Evolutionary conservation across 1,140 invertebrate genomes (phyloP), one percentile per base, ranked within the genome.

Genomic region (Habropoda laboriosa): DNA sequence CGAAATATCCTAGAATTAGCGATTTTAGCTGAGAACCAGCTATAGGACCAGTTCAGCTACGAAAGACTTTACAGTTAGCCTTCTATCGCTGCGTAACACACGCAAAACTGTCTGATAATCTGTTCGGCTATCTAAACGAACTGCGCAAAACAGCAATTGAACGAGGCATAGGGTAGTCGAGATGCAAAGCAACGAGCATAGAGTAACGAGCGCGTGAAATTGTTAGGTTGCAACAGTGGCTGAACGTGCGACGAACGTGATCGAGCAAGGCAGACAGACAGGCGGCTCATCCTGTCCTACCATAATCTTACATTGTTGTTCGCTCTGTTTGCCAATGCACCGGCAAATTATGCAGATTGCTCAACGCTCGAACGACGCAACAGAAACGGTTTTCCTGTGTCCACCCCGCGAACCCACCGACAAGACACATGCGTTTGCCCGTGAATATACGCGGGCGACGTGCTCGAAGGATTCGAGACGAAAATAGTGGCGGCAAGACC

Each of bases 301-400:
- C 53, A 49, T 49, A 21, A 70, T 47, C 73, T 57, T 40, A 55
- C 64, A 77, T 77, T 77, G 74, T 77, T 68, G 63, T 38, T 49
- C 66, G 75, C 18, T 77, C 66, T 38, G 66, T 49, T 77, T 60
- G 66, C 66, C 74, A 68, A 70, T 30, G 74, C 13, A 13, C 64
- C 30, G 35, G 42, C 32, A 60, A 77, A 71, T 77, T 77, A 77
- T 77, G 75, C 75, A 71, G 42, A 71, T 77, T 77, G 75, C 42
- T 60, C 55, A 71, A 77, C 75, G 66, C 30, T 77, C 66, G 38
- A 67, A 5, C 73, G 61, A 30, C 60, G 45, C 38, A 35, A 58
- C 64, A 47, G 77, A 70, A 67, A 49, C 76, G 55, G 60, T 53
- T 64, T 83, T 75, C 77, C 81, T 79, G 76, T 60, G 78, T 83